These are phyloP conservation scores for Apeltes quadracus DNA, from an alignment of 2,113 vertebrate species.

Conservation along the genomic window DNA sequence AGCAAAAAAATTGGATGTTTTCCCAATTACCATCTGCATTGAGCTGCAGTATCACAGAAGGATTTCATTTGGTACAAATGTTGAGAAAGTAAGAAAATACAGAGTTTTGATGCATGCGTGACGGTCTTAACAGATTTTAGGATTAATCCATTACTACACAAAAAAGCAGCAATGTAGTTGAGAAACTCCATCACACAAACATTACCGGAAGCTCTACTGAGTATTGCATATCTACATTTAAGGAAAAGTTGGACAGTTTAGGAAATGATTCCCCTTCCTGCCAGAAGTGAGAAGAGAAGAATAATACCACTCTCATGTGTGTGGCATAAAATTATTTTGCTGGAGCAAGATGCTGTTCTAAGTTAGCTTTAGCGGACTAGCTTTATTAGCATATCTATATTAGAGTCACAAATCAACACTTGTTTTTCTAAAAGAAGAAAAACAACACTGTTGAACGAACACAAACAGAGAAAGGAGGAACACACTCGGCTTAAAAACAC, in stretches of 20 bases:
- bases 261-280: background rate
- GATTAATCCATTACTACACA: conserved; percentile 17
- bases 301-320: background rate
- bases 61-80: conserved; percentile 13
- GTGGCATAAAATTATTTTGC: background rate
- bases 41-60: conserved; percentile 16
- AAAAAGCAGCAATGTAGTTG: conserved; percentile 23
- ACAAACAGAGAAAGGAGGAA: background rate
- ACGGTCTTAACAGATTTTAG: conserved; percentile 7
- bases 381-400: background rate
- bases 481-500: background rate
- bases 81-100: conserved; percentile 17
- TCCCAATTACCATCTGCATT: background rate
- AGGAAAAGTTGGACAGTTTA: conserved; percentile 31
- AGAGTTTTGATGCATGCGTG: conserved; percentile 44
- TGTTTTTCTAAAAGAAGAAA: too few relatives aligned
- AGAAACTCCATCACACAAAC: conserved; percentile 38
- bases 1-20: conserved; percentile 25
- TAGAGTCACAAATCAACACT: background rate
- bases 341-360: background rate
- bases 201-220: conserved; percentile 56
- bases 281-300: background rate
- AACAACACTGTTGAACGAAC: too few relatives aligned
- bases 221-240: conserved; percentile 67
- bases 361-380: background rate